These are phyloP conservation scores for Hemaris fuciformis DNA, from an alignment of 2,888 invertebrate species.

Conservation along the genomic window DNA sequence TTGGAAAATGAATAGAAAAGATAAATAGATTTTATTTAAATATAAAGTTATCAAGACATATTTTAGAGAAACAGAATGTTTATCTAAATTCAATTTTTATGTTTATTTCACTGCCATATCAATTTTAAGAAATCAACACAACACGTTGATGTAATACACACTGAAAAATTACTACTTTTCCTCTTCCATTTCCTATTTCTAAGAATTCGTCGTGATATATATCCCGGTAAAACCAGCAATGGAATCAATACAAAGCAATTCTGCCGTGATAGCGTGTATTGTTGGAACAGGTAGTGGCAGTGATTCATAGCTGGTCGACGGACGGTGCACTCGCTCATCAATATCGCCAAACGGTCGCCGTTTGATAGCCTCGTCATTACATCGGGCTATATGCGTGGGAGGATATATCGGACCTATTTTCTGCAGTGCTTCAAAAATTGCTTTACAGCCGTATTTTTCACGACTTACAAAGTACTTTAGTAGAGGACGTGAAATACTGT, in stretches of 20 bases:
- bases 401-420: background rate
- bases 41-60: too few relatives aligned
- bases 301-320: slow-evolving; percentile 57
- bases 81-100: too few relatives aligned
- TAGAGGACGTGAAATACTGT: background rate
- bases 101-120: too few relatives aligned
- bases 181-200: background rate
- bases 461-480: background rate
- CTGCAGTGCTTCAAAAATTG: background rate
- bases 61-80: too few relatives aligned
- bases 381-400: slow-evolving; percentile 23
- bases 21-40: too few relatives aligned
- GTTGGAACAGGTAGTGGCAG: slow-evolving; percentile 53
- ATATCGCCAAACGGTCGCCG: slow-evolving; percentile 57
- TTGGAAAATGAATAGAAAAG: too few relatives aligned
- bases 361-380: slow-evolving; percentile 49
- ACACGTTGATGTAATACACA: background rate
- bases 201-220: background rate
- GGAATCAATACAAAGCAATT: slow-evolving; percentile 3
- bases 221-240: background rate
- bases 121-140: too few relatives aligned
- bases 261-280: slow-evolving; percentile 1
- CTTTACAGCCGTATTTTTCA: background rate
- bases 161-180: background rate
- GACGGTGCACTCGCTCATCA: slow-evolving; percentile 55